A percentile compares a stretch with the other conserved stretches of the same genome.
Evolutionary conservation across 2,888 invertebrate genomes (phyloP).

Genomic region (Ormyrus rosae): DNA sequence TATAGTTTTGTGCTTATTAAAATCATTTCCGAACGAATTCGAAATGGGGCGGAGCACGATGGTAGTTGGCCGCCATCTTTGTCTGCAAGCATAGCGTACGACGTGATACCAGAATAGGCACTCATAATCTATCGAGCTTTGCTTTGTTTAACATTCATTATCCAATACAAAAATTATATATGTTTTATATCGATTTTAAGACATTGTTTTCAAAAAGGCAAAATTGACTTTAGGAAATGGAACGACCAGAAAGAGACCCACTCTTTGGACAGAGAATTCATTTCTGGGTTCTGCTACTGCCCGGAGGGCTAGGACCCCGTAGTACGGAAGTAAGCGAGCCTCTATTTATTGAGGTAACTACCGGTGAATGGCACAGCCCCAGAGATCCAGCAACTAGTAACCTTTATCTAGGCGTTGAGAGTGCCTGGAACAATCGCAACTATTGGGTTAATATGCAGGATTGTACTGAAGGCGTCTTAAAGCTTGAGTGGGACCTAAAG

Average conservation of each 20-base stretch:
- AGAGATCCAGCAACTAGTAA: slow-evolving; percentile 78
- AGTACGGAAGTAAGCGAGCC: slow-evolving; percentile 79
- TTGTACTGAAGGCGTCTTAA: slow-evolving; percentile 76
- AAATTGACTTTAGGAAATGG: slow-evolving; percentile 77
- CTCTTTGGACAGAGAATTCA: slow-evolving; percentile 85
- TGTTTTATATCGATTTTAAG: too few relatives aligned
- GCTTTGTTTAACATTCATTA: too few relatives aligned
- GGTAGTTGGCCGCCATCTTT: too few relatives aligned
- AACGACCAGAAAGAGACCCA: slow-evolving; percentile 81
- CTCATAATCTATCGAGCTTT: too few relatives aligned
- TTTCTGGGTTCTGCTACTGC: slow-evolving; percentile 87
- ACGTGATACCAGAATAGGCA: too few relatives aligned
- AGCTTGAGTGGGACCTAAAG: slow-evolving; percentile 81
- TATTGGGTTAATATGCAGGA: slow-evolving; percentile 86
- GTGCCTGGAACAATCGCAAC: slow-evolving; percentile 91
- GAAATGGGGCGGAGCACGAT: too few relatives aligned
- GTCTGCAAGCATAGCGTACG: too few relatives aligned
- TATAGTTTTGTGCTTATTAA: too few relatives aligned
- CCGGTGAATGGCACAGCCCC: slow-evolving; percentile 78
- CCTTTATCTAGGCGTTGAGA: slow-evolving; percentile 87
- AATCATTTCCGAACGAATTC: too few relatives aligned
- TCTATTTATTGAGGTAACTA: slow-evolving; percentile 90
- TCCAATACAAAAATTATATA: too few relatives aligned
- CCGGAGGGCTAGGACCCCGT: not conserved
- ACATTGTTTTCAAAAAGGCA: too few relatives aligned